Conservation (phyloP, 1,140 invertebrate species). For the Euwallacea similis region DNA sequence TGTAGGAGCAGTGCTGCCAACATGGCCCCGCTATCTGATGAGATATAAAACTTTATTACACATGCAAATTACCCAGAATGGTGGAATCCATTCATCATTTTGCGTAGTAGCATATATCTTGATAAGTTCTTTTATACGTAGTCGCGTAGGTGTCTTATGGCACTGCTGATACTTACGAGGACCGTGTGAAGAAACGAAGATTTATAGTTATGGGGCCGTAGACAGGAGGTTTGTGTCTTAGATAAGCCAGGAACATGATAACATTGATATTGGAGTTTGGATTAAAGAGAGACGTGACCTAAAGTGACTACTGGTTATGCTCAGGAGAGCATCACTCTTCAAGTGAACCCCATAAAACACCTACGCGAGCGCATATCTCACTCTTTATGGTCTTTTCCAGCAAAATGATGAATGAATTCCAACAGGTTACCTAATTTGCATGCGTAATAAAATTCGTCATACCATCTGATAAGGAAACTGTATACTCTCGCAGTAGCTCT, state of each 20-base stretch:
- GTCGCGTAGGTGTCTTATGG: conserved; percentile 31
- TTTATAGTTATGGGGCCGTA: no score
- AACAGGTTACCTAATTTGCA: conserved; percentile 17
- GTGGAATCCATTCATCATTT: conserved; percentile 37
- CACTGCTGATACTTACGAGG: background rate
- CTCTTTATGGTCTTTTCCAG: conserved; percentile 6
- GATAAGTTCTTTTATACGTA: conserved; percentile 21
- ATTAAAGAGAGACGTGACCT: no score
- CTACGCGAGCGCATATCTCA: conserved; percentile 18
- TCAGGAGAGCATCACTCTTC: background rate
- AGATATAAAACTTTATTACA: conserved; percentile 44
- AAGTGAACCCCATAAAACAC: conserved; percentile 15
- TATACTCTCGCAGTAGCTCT: conserved; percentile 6
- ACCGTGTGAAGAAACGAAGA: background rate
- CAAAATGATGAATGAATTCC: conserved; percentile 29
- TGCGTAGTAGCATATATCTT: conserved; percentile 33
- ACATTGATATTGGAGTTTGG: no score
- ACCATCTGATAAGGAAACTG: conserved; percentile 13
- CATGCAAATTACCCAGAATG: conserved; percentile 40
- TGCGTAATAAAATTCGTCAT: conserved; percentile 27
- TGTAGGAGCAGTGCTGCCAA: conserved; percentile 50
- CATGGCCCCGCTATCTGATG: conserved; percentile 48
- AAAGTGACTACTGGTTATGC: no score
- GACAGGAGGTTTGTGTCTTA: no score
- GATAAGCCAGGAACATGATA: no score